These are phyloP conservation scores for Sinelater perroti DNA, from an alignment of 2,888 invertebrate species.

Conservation along the genomic window DNA sequence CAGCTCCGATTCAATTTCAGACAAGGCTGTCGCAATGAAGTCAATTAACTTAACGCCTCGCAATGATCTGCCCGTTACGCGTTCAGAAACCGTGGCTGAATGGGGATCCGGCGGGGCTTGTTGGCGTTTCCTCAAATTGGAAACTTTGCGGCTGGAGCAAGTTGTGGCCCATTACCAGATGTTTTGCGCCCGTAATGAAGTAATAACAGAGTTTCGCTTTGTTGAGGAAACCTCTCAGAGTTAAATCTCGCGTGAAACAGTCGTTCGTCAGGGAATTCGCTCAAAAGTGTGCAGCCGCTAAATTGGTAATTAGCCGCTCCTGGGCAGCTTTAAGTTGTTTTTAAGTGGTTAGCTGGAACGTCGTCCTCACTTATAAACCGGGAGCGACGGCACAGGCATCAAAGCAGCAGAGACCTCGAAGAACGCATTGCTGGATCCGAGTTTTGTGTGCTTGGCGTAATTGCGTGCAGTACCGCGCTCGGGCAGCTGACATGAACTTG, in stretches of 20 bases:
- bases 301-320: constrained; percentile 10
- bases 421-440: too few relatives aligned
- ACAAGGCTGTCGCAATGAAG: constrained; percentile 16
- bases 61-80: not conserved
- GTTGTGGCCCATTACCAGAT: not conserved
- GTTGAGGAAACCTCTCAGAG: constrained; percentile 28
- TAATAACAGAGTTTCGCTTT: constrained; percentile 22
- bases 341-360: constrained; percentile 3
- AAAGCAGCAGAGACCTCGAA: too few relatives aligned
- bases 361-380: constrained; percentile 3
- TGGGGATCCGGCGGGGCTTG: too few relatives aligned
- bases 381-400: too few relatives aligned
- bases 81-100: not conserved
- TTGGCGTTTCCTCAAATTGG: too few relatives aligned
- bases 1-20: constrained; percentile 25
- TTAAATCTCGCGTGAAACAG: constrained; percentile 28
- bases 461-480: constrained; percentile 12
- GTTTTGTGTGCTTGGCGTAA: too few relatives aligned
- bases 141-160: not conserved
- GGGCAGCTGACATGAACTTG: constrained; percentile 28
- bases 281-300: constrained; percentile 11
- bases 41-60: constrained; percentile 5
- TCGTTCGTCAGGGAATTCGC: constrained; percentile 21
- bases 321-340: constrained; percentile 14
- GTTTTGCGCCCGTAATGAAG: constrained; percentile 7